Base-by-base conservation (phyloP, 2,113 vertebrate species). In the Apus apus region DNA sequence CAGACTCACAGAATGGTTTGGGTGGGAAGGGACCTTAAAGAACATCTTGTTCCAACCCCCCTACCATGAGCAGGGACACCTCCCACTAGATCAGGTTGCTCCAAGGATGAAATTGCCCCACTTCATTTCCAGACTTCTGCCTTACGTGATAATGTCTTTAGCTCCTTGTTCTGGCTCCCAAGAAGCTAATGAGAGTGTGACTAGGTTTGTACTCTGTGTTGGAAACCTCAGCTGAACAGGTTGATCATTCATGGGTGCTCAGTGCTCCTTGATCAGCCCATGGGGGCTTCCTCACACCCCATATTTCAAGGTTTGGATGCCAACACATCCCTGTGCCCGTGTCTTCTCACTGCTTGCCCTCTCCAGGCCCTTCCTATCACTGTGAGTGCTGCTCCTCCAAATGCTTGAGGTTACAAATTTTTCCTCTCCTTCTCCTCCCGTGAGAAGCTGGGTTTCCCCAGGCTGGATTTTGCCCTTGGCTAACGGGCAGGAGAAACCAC, bases 401-500 rank as follows among this genome's bases (percentile, higher is more conserved):
- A 23, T 15, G 8, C 19, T 15, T 51, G 58, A 34, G 20, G 21
- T 34, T 5, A 51, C 36, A 18, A 25, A 10, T 45, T 30, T 80
- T 34, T 8, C 25, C 32, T 68, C 13, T 68, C 36, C 40, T 66
- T 14, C 58, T 94, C 13, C 56, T 86, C 43, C 32, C 6, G 14
- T 2, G 8, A 18, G 40, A 36, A 36, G 22, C 14, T 26, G 61
- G 13, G 15, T 53, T 75, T 71, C 14, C 21, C 38, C 38, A 13
- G 16, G 38, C 21, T 64, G 50, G 36, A 30, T 67, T 80, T 62
- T 79, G 58, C 27, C 68, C n/a, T 80, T 76, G 84, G n/a, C 32
- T 72, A 26, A 46, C 0, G 8, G 38, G 58, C 45, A 58, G 53
- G 22, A 76, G 36, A 75, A 75, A 57, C 1, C 0, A 0, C 4